phyloP scores from a whole-genome alignment of 1,140 invertebrate species.

The Ostrea edulis region DNA sequence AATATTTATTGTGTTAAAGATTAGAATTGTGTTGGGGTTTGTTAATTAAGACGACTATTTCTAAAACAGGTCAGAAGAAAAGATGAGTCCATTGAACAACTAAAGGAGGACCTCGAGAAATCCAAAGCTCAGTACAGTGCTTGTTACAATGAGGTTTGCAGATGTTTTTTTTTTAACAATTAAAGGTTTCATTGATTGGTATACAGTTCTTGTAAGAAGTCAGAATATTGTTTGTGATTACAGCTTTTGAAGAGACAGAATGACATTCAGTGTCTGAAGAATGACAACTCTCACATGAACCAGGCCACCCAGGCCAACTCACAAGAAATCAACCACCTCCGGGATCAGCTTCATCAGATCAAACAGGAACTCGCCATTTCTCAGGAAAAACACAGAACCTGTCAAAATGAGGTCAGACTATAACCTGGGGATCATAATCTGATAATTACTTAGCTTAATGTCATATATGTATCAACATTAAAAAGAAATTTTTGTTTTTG shows the following conservation, averaged over 20 bases:
- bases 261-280: slow-evolving; percentile 73
- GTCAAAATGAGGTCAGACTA: slow-evolving; percentile 75
- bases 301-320: slow-evolving; percentile 59
- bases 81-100: slow-evolving; percentile 72
- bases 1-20: too few species aligned
- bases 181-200: too few species aligned
- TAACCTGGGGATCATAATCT: neutral
- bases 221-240: neutral
- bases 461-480: too few species aligned
- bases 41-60: slow-evolving; percentile 36
- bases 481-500: too few species aligned
- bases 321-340: slow-evolving; percentile 62
- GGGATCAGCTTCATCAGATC: slow-evolving; percentile 74
- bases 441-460: too few species aligned
- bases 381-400: slow-evolving; percentile 78
- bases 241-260: slow-evolving; percentile 75
- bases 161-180: too few species aligned
- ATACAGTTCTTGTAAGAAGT: neutral
- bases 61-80: slow-evolving; percentile 52
- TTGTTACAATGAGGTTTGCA: slow-evolving; percentile 76
- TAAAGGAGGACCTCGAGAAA: slow-evolving; percentile 76
- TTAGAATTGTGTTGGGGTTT: too few species aligned
- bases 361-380: slow-evolving; percentile 77
- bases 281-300: slow-evolving; percentile 73
- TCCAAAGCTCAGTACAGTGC: slow-evolving; percentile 76